phyloP scores from a whole-genome alignment of 1,140 invertebrate genomes.

The Goniozus legneri region DNA sequence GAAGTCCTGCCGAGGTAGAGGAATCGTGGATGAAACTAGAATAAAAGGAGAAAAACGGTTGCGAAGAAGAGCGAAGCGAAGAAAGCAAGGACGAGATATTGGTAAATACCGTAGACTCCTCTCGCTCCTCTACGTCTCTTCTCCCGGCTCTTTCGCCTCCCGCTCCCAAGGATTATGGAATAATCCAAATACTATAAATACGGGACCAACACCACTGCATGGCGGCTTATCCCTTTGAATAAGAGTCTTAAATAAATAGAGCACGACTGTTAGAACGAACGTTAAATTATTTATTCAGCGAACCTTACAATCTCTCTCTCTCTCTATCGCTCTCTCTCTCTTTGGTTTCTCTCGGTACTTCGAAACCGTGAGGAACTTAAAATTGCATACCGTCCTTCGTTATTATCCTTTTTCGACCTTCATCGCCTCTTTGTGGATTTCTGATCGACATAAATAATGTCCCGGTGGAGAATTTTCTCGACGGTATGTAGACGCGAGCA shows the following conservation, averaged over 20 bases:
- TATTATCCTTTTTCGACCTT: too few species aligned
- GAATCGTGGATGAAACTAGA: constrained; percentile 9
- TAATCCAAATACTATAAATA: constrained; percentile 52
- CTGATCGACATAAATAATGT: not conserved
- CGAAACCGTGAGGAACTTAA: too few species aligned
- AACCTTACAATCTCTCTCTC: too few species aligned
- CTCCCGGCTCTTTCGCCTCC: constrained; percentile 11
- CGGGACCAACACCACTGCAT: constrained; percentile 26
- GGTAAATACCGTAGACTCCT: constrained; percentile 40
- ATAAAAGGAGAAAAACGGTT: constrained; percentile 17
- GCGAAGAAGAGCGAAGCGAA: constrained; percentile 8
- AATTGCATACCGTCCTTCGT: too few species aligned
- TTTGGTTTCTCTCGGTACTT: too few species aligned
- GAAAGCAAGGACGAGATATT: constrained; percentile 41
- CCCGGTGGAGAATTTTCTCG: not conserved
- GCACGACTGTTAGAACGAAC: constrained; percentile 25
- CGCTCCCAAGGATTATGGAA: constrained; percentile 41
- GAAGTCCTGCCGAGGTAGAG: constrained; percentile 20
- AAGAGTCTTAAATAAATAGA: constrained; percentile 39
- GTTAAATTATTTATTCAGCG: constrained; percentile 30
- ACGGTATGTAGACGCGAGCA: not conserved
- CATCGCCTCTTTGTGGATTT: too few species aligned
- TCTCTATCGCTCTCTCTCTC: too few species aligned
- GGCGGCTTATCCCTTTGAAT: constrained; percentile 24
- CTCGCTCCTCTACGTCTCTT: constrained; percentile 25